Conservation (phyloP, 2,888 invertebrate species). For the Thereva unica region DNA sequence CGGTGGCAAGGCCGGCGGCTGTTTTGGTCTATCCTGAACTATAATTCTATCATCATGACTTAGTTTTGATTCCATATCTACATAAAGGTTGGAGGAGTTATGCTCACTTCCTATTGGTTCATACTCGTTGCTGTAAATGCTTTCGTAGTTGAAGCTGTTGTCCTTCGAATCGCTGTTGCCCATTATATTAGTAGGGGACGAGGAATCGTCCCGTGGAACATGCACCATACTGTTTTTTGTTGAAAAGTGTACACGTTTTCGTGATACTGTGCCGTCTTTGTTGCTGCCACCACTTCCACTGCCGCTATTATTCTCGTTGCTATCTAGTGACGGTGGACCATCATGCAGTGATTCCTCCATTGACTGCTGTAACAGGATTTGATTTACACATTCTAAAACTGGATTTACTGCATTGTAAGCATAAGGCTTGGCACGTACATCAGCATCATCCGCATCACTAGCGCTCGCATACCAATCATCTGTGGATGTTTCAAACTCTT, state of each 20-base stretch:
- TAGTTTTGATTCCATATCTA: slow-evolving; percentile 65
- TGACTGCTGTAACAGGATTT: slow-evolving; percentile 75
- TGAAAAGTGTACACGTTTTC: slow-evolving; percentile 67
- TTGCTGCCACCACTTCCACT: slow-evolving; percentile 43
- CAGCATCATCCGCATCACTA: slow-evolving; percentile 73
- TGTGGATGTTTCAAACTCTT: slow-evolving; percentile 55
- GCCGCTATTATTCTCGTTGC: slow-evolving; percentile 42
- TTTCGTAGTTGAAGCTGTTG: slow-evolving; percentile 59
- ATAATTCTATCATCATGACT: slow-evolving; percentile 55
- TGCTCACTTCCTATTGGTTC: slow-evolving; percentile 65
- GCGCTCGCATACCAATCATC: slow-evolving; percentile 82
- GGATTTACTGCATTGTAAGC: slow-evolving; percentile 71
- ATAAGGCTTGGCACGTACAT: slow-evolving; percentile 50
- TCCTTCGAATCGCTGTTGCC: slow-evolving; percentile 57
- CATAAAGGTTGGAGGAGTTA: slow-evolving; percentile 64
- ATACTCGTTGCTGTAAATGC: slow-evolving; percentile 75
- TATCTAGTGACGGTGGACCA: slow-evolving; percentile 43
- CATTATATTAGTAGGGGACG: slow-evolving; percentile 42
- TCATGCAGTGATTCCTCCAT: slow-evolving; percentile 59
- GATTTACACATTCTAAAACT: slow-evolving; percentile 84
- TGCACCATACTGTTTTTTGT: slow-evolving; percentile 66
- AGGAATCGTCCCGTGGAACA: slow-evolving; percentile 52
- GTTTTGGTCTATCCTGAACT: slow-evolving; percentile 62
- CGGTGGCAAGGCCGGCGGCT: slow-evolving; percentile 75
- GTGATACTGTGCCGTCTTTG: slow-evolving; percentile 46